Base-by-base conservation (phyloP, 2,888 invertebrate genomes). In the Alloscopus bannaensis region DNA sequence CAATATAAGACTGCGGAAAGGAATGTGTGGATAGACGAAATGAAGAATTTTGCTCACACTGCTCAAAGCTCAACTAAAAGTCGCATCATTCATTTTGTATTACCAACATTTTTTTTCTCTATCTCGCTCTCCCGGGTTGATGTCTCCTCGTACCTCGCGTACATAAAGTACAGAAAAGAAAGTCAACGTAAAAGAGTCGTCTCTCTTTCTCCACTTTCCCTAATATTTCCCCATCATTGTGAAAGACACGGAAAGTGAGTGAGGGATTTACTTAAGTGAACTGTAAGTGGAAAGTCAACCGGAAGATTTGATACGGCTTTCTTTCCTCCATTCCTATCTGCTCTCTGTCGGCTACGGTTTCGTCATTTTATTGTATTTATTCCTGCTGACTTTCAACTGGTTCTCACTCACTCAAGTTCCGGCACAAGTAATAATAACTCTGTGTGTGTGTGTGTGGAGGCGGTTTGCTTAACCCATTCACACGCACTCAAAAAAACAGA, bases 201-300 rank as follows among this genome's bases (percentile, higher is more conserved):
- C n/a, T n/a, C n/a, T n/a, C n/a, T n/a, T n/a, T n/a, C n/a, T n/a
- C n/a, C n/a, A n/a, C n/a, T n/a, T 66, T 66, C 26, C 62, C 42
- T 69, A 69, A 77, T 60, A 77, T 71, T 65, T 69, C 66, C 60
- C 66, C 66, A 78, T 66, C 78, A 66, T 65, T 78, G 71, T 71
- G 71, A 59, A 71, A 70, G 65, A 78, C 60, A 65, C 28, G 50
- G 40, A 71, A 36, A 40, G 64, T 45, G 59, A 78, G 78, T 78
- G 78, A 78, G 71, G 78, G 78, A 78, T 78, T 78, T 78, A 78
- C 66, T 78, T 71, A 78, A 78, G 78, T 78, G 78, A 78, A 78
- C 78, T 78, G 65, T 78, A 71, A 78, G 78, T 78, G 78, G 71
- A 78, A 78, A 78, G 78, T 71, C 78, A 78, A 78, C 78, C 78